These are phyloP conservation scores for Scaptomyza polygonia DNA, from an alignment of 2,888 invertebrate species.

Conservation along the genomic window DNA sequence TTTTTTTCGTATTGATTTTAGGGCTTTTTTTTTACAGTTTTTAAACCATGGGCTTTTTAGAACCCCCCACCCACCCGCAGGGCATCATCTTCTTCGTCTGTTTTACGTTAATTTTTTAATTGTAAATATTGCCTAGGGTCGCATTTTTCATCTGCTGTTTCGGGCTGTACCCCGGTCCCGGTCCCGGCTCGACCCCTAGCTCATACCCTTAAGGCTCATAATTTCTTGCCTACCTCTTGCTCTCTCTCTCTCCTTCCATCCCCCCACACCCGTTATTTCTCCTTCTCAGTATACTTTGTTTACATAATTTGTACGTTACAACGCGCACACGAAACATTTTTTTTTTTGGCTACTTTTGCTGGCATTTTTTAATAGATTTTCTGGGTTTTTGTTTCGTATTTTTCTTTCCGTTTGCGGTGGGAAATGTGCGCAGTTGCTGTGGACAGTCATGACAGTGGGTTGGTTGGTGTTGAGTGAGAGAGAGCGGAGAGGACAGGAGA, in stretches of 20 bases:
- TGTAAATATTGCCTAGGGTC: conserved; percentile 79
- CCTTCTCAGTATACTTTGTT: conserved; percentile 52
- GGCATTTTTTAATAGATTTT: conserved; percentile 71
- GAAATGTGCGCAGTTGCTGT: conserved; percentile 69
- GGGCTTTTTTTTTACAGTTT: conserved; percentile 74
- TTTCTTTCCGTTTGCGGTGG: conserved; percentile 51
- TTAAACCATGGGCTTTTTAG: conserved; percentile 35
- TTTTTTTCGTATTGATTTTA: conserved; percentile 72
- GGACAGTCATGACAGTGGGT: conserved; percentile 14
- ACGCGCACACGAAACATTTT: conserved; percentile 69
- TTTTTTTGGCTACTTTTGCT: conserved; percentile 63
- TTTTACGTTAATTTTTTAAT: conserved; percentile 81
- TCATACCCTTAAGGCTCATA: conserved; percentile 67
- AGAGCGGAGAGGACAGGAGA: neutral
- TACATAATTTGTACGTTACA: conserved; percentile 80
- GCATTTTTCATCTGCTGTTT: conserved; percentile 73
- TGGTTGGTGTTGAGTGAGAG: neutral
- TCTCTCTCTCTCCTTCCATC: neutral
- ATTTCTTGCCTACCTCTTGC: conserved; percentile 53
- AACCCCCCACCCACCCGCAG: neutral
- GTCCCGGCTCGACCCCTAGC: conserved; percentile 16
- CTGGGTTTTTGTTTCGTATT: conserved; percentile 36
- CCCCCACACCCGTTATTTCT: neutral
- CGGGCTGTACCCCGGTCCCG: neutral
- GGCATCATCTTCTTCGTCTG: conserved; percentile 58